Base-by-base conservation (phyloP, 2,113 vertebrate genomes). In the Uria aalge region DNA sequence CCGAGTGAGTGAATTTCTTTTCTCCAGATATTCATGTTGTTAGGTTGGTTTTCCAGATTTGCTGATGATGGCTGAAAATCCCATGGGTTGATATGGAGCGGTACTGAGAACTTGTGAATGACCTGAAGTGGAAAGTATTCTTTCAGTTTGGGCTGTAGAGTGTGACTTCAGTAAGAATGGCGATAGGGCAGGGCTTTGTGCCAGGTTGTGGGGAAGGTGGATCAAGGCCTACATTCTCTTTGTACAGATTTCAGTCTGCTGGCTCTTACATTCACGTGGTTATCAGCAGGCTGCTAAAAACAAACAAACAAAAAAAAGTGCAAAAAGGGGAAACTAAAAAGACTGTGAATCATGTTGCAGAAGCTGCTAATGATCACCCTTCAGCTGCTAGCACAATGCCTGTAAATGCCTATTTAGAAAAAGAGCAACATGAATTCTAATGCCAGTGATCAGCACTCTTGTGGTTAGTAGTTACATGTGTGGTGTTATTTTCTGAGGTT, bases 331-430 rank as follows among this genome's bases (percentile, higher is more conserved):
- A 98, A 97, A 95, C 67, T 98, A 92, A 83, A 96, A 97, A 97
- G 89, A 92, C 90, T 73, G 63, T 45, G 83, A 98, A 96, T 98
- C 95, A 53, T 74, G 91, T 97, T 68, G 68, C 97, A 94, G 89
- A 84, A 98, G 95, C 91, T 96, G 93, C 90, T 97, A 97, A 98
- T 96, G 97, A 97, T 97, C n/a, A 6, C 96, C 97, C 86, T 86
- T 98, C 96, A 98, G 96, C 97, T 97, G 96, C 95, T 95, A 98
- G 90, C 96, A 97, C 96, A 96, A 95, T 97, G 98, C 75, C 76
- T 97, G 95, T 92, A 98, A 98, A 98, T 97, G 97, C 75, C 92
- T 97, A 95, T 98, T 98, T 97, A 96, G 92, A 94, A 96, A 96
- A 95, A 97, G 90, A 98, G 96, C 97, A 98, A 97, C 90, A 96